Evolutionary conservation across 2,113 vertebrate genomes (phyloP).

Genomic region (Coptodon bakossiorum): DNA sequence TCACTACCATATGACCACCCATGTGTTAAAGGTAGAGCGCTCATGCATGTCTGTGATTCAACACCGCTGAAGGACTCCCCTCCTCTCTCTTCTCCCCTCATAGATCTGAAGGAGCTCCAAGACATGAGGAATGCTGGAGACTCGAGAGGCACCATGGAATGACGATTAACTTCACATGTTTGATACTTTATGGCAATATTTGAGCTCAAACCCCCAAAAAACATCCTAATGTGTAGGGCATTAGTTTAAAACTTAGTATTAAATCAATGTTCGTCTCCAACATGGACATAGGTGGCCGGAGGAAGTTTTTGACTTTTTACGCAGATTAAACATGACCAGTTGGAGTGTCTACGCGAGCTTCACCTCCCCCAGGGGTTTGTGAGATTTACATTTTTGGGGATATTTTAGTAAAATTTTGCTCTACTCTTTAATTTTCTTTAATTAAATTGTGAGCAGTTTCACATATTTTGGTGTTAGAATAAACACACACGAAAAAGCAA

Average conservation of each 20-base stretch:
- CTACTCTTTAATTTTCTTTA: not conserved
- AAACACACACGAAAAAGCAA: not conserved
- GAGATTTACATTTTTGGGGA: not conserved
- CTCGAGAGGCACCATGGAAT: slow-evolving; percentile 58
- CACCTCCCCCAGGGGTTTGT: not conserved
- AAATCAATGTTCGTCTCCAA: not conserved
- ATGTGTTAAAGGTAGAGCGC: slow-evolving; percentile 69
- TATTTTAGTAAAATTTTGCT: not conserved
- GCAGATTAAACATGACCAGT: not conserved
- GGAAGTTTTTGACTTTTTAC: not conserved
- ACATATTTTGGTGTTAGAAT: not conserved
- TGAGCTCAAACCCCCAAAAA: not conserved
- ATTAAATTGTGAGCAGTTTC: not conserved
- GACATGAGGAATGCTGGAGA: slow-evolving; percentile 65
- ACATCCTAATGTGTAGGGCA: not conserved
- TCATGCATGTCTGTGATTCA: slow-evolving; percentile 70
- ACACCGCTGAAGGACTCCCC: slow-evolving; percentile 57
- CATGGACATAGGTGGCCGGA: not conserved
- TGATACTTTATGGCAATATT: slow-evolving; percentile 44
- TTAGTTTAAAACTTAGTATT: not conserved
- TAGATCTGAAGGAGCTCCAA: slow-evolving; percentile 57
- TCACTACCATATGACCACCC: slow-evolving; percentile 74
- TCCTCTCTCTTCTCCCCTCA: slow-evolving; percentile 34
- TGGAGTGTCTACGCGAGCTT: not conserved
- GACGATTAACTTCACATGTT: slow-evolving; percentile 66